A percentile compares a stretch with the other conserved stretches of the same genome.
phyloP scores from a whole-genome alignment of 2,113 vertebrate genomes.

The Erythrolamprus reginae region DNA sequence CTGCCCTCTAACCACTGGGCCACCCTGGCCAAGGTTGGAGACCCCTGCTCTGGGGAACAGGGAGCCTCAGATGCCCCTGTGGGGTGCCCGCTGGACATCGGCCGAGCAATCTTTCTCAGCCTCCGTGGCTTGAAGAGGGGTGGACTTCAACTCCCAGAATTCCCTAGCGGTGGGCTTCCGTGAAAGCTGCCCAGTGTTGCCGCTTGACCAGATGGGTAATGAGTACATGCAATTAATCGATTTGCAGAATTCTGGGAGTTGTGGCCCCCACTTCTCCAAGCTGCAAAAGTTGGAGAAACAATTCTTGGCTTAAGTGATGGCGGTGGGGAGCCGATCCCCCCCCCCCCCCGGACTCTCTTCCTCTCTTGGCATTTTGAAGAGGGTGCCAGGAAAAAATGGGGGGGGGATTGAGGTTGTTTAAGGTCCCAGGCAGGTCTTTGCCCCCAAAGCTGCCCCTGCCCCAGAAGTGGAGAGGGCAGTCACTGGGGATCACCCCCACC shows the following conservation, averaged over 20 bases:
- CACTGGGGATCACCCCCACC: background rate
- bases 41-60: background rate
- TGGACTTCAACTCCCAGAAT: background rate
- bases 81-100: background rate
- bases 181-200: background rate
- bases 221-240: background rate
- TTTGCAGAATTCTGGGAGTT: background rate
- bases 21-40: too few species aligned
- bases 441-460: background rate
- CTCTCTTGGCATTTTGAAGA: background rate
- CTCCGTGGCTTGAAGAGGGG: background rate
- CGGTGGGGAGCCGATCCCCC: too few species aligned
- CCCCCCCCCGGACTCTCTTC: too few species aligned
- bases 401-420: too few species aligned
- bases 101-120: rapidly evolving
- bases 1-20: too few species aligned
- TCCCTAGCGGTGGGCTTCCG: background rate
- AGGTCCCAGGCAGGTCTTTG: background rate
- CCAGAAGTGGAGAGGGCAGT: background rate
- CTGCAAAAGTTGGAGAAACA: rapidly evolving
- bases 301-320: background rate
- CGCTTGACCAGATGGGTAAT: background rate
- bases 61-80: background rate
- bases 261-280: background rate
- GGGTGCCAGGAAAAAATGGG: background rate